Base-by-base conservation (phyloP, 2,888 invertebrate genomes). In the Pterostichus niger region DNA sequence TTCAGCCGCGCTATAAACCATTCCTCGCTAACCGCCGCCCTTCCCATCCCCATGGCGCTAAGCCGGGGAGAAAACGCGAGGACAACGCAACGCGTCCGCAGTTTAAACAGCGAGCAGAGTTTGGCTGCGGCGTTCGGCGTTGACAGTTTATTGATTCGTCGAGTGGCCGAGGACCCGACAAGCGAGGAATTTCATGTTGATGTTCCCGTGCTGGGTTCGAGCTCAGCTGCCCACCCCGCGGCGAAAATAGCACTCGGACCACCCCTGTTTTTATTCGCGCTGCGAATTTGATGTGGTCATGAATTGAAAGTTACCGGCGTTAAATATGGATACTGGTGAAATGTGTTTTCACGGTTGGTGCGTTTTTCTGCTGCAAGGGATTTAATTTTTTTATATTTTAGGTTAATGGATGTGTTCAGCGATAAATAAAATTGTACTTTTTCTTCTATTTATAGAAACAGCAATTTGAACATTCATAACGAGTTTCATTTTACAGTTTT, bases 381-480 rank as follows among this genome's bases (percentile, higher is more conserved):
- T 71, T 71, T 71, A 56, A 64, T 71, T 71, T 71, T 64, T 71
- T 71, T 71, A 44, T 71, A 71, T 71, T 71, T 71, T 71, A 11
- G 68, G 68, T 71, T 71, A 71, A 71, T 71, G 68, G 68, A 71
- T 40, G 68, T 71, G 44, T 71, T 71, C 44, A 71, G 44, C 68
- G 68, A 71, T 71, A 71, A 71, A 71, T 71, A 44, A 44, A 71
- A 44, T 71, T 71, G 68, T 44, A 11, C 44, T 71, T 71, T 71
- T 71, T 71, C 44, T 71, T 71, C 9, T 64, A 17, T 17, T 71
- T 40, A 17, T 71, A 33, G 10, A 24, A 13, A 5, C 17, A 11
- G 40, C 68, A 17, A 71, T 71, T 71, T 71, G 44, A 71, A 44
- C 44, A 44, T 40, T 40, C 40, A 40, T 6, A 9, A 40, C 40